Evolutionary conservation across 2,888 invertebrate genomes (phyloP).

Genomic region (Lycocerus yunnanus): DNA sequence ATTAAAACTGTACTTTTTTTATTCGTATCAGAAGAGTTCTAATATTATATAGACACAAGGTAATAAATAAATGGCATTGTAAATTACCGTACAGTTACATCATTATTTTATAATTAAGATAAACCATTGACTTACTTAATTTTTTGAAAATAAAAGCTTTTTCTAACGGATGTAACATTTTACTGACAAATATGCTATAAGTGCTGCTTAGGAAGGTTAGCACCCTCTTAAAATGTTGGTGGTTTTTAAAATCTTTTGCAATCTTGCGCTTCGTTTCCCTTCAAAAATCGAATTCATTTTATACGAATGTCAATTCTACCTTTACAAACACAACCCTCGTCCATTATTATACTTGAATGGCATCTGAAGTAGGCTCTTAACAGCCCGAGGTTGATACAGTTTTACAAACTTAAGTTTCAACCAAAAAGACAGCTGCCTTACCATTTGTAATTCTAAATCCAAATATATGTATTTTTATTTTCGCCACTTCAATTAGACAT

Average conservation of each 20-base stretch:
- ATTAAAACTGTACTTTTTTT: conserved; percentile 21
- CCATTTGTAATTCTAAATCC: not conserved
- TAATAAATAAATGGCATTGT: conserved; percentile 18
- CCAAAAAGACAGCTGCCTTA: conserved; percentile 14
- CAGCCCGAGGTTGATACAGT: conserved; percentile 19
- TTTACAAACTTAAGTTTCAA: conserved; percentile 18
- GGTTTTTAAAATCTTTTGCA: conserved; percentile 19
- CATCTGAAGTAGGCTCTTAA: conserved; percentile 20
- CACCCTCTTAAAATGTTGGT: conserved; percentile 11
- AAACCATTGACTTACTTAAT: conserved; percentile 9
- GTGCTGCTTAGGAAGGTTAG: not conserved
- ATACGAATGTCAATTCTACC: conserved; percentile 19
- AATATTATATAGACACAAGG: conserved; percentile 15
- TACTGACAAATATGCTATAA: not conserved
- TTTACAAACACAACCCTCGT: conserved; percentile 17
- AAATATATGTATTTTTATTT: not conserved
- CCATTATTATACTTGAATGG: conserved; percentile 21
- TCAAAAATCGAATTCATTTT: conserved; percentile 17
- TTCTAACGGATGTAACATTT: not conserved
- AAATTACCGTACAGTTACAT: conserved; percentile 17
- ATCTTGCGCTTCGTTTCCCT: conserved; percentile 16
- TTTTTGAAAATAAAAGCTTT: conserved; percentile 1
- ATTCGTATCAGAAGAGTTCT: conserved; percentile 7
- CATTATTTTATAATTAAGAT: conserved; percentile 8
- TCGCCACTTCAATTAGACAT: not conserved